phyloP scores from a whole-genome alignment of 2,797 vertebrate species.

The Gadopsis bispinosus region DNA sequence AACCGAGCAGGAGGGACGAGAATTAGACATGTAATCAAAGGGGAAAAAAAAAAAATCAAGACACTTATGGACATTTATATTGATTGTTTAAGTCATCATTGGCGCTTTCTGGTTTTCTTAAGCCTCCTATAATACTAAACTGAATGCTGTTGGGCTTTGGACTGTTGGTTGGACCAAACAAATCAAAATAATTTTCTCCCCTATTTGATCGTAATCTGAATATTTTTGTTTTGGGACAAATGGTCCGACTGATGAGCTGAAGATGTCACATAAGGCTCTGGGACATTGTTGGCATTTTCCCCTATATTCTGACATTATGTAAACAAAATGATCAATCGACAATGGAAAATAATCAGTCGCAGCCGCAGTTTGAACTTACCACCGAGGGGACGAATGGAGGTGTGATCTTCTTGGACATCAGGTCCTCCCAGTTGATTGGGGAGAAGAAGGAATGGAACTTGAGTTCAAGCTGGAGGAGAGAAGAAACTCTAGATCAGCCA shows the following conservation, averaged over 20 bases:
- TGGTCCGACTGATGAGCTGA: background rate
- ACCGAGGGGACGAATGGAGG: slow-evolving; percentile 86
- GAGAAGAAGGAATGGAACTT: slow-evolving; percentile 86
- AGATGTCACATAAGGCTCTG: background rate
- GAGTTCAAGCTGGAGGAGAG: slow-evolving; percentile 81
- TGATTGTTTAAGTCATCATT: background rate
- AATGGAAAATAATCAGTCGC: background rate
- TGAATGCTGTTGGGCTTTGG: background rate
- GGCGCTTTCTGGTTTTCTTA: background rate
- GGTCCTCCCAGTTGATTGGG: slow-evolving; percentile 88
- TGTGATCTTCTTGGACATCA: slow-evolving; percentile 85
- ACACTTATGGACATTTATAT: background rate
- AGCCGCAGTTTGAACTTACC: slow-evolving; percentile 71
- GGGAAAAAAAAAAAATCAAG: too few species aligned
- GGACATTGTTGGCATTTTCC: background rate
- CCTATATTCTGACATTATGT: background rate
- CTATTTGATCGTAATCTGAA: background rate
- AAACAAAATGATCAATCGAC: background rate
- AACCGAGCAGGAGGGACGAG: background rate
- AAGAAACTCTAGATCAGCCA: slow-evolving; percentile 29
- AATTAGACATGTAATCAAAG: slow-evolving; percentile 1
- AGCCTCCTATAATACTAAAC: too few species aligned
- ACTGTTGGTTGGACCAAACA: background rate
- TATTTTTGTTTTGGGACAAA: background rate
- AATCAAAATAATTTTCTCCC: background rate